A percentile compares a stretch with the other conserved stretches of the same genome.
Conservation (phyloP, 2,888 invertebrate species). For the Junonia oenone region DNA sequence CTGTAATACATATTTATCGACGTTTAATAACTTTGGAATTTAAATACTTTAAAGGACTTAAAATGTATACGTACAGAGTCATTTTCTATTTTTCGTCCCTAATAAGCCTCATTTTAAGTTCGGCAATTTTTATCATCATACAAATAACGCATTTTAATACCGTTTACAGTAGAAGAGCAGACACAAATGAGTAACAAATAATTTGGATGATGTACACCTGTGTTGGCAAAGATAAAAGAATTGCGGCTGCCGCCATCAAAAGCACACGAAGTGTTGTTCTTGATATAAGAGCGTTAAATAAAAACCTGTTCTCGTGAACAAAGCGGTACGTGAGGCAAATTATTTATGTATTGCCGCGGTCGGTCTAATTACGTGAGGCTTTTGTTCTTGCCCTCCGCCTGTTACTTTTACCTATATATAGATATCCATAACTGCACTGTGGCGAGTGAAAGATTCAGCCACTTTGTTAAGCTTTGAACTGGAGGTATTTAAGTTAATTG, state of each 20-base stretch:
- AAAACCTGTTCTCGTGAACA: constrained; percentile 69
- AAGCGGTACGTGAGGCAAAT: constrained; percentile 77
- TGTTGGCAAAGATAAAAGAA: constrained; percentile 49
- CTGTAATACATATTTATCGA: too few relatives aligned
- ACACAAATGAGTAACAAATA: constrained; percentile 17
- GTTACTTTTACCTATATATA: constrained; percentile 52
- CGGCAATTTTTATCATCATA: too few relatives aligned
- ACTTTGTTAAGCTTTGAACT: constrained; percentile 41
- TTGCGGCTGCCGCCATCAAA: constrained; percentile 59
- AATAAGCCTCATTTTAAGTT: too few relatives aligned
- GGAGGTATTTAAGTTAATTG: constrained; percentile 20
- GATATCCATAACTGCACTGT: constrained; percentile 60
- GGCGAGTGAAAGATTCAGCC: constrained; percentile 47
- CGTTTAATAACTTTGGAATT: too few relatives aligned
- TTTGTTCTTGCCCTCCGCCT: constrained; percentile 63
- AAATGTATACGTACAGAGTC: too few relatives aligned
- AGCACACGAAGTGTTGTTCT: constrained; percentile 66
- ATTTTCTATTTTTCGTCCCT: too few relatives aligned
- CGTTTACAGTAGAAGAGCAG: too few relatives aligned
- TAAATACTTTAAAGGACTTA: too few relatives aligned
- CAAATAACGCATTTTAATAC: too few relatives aligned
- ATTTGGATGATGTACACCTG: constrained; percentile 15
- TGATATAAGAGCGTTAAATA: constrained; percentile 72
- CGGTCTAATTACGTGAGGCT: constrained; percentile 75
- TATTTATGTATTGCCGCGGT: constrained; percentile 77